Evolutionary conservation across 2,888 invertebrate genomes (phyloP), one percentile per base, ranked within the genome.

Genomic region (Leptopterna dolabrata): DNA sequence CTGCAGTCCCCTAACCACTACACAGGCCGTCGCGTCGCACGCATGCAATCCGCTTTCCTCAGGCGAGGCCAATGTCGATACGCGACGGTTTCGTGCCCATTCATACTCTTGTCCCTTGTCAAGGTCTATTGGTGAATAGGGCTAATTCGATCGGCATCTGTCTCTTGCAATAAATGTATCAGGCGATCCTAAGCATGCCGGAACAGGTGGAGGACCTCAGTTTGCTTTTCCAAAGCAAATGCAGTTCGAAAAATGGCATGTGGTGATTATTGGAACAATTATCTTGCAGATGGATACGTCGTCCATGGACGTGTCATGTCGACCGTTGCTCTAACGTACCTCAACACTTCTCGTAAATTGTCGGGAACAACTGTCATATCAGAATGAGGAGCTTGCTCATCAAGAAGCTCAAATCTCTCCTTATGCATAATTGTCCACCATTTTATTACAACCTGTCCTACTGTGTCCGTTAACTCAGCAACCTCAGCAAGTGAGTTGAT

Each of bases 1-100:
- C 82, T 87, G 87, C 87, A 81, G 71, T 76, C 45, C 63, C 76
- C 51, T n/a, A n/a, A 51, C 51, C n/a, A 6, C 36, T 7, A 36
- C 36, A 36, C 16, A 63, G 63, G 63, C 24, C 51, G 51, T 51
- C 51, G 63, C 63, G 24, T 63, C 63, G 63, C 63, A 27, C 27
- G 24, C 24, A 19, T 24, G 24, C 24, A 19, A 63, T 24, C 24
- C 63, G 11, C 24, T n/a, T 55, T n/a, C 55, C 55, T 55, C 55
- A 55, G 55, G 24, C 63, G 24, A 63, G 63, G 24, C 24, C 4
- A 13, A 24, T 63, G 63, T 63, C 63, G 63, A 63, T 63, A 63
- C 63, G 24, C 63, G 24, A 24, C 63, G 24, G 27, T 63, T 24
- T 27, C 63, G 63, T 24, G 63, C 63, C 63, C 63, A 63, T 63